Conservation (phyloP, 2,113 vertebrate species). For the Petrocephalus zakoni region DNA sequence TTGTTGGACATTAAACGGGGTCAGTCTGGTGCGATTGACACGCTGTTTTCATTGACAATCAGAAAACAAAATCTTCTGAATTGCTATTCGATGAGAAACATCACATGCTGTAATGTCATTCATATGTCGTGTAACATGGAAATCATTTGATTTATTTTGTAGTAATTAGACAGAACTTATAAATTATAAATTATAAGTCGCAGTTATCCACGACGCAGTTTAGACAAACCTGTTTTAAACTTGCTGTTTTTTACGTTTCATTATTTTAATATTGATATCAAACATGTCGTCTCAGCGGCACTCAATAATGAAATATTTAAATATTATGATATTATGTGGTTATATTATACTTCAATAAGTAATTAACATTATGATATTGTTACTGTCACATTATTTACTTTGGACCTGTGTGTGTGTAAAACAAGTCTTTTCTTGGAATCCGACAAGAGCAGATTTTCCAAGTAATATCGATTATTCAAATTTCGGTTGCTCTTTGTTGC, state of each 20-base stretch:
- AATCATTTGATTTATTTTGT: neutral
- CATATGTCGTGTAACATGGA: neutral
- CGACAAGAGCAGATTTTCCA: neutral
- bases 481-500: conserved; percentile 7
- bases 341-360: neutral
- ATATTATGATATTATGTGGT: neutral
- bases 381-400: neutral
- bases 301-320: neutral
- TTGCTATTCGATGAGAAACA: neutral
- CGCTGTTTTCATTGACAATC: conserved; percentile 11
- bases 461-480: conserved; percentile 29
- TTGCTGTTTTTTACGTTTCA: neutral
- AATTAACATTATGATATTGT: neutral
- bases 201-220: neutral
- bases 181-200: neutral
- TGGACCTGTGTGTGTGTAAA: neutral
- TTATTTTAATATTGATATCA: neutral
- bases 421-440: neutral
- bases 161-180: neutral
- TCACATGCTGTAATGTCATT: neutral
- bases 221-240: neutral
- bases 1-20: conserved; percentile 21
- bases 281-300: neutral
- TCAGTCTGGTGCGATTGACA: conserved; percentile 18
- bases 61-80: neutral